Conservation (phyloP, 2,797 vertebrate species). For the Apodemus agrarius region DNA sequence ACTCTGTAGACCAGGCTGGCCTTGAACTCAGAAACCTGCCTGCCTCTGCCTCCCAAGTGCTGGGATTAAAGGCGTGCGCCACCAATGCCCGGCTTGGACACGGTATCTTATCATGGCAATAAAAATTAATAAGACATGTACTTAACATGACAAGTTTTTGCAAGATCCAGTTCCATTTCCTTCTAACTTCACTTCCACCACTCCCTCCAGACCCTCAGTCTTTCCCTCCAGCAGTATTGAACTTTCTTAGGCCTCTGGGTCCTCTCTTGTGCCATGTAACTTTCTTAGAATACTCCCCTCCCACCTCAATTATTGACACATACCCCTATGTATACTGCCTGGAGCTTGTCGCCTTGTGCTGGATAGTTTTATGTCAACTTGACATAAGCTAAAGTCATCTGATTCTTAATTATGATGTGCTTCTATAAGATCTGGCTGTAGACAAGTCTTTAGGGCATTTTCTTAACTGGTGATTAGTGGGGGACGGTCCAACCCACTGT, state of each 20-base stretch:
- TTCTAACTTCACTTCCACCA: slow-evolving; percentile 31
- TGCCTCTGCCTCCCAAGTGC: no score
- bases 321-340: background rate
- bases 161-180: slow-evolving; percentile 50
- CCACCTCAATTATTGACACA: background rate
- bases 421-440: background rate
- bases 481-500: background rate
- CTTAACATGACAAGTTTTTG: slow-evolving; percentile 46
- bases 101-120: background rate
- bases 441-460: background rate
- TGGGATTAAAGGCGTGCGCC: no score
- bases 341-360: background rate
- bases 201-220: background rate
- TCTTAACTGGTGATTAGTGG: background rate
- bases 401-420: background rate
- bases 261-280: background rate
- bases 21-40: no score
- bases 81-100: no score
- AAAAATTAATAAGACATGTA: background rate
- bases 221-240: background rate
- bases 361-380: background rate
- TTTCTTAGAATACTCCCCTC: background rate
- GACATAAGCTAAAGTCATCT: background rate
- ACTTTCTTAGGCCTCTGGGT: background rate
- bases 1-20: no score